Conservation (phyloP, 2,888 invertebrate species). For the Sphecodes monilicornis region DNA sequence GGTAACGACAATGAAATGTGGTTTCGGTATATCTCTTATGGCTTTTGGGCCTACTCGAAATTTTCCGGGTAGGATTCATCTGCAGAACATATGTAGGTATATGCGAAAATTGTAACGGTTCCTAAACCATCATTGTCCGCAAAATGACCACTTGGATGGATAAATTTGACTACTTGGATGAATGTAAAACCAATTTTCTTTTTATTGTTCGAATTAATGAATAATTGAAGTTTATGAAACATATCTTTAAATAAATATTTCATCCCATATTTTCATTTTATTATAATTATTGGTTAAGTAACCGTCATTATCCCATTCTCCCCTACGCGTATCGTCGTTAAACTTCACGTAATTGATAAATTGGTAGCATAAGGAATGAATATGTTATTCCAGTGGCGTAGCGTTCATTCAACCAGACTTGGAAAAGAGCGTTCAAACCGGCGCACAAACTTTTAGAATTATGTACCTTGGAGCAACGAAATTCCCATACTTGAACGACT, state of each 20-base stretch:
- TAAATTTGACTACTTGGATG: too few species aligned
- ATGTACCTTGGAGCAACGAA: conserved; percentile 33
- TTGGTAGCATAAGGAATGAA: conserved; percentile 30
- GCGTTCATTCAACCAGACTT: neutral
- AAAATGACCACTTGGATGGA: too few species aligned
- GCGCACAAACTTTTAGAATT: conserved; percentile 12
- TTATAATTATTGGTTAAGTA: neutral
- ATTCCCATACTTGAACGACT: conserved; percentile 23
- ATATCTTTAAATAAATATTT: neutral
- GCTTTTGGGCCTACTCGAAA: too few species aligned
- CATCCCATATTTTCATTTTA: neutral
- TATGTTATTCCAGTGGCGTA: conserved; percentile 34
- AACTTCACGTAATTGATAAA: neutral
- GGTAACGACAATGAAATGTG: too few species aligned
- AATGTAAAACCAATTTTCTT: neutral
- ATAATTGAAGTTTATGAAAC: neutral
- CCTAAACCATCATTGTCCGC: too few species aligned
- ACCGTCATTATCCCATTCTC: neutral
- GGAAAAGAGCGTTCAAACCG: neutral
- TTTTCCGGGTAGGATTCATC: too few species aligned
- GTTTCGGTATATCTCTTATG: too few species aligned
- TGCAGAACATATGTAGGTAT: too few species aligned
- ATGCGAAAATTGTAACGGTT: too few species aligned
- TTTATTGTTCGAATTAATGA: neutral
- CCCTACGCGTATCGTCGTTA: neutral